These are phyloP conservation scores for Cassiopea andromeda DNA, from an alignment of 30 jellyfish, hydroid and myxozoan species.

Conservation along the genomic window DNA sequence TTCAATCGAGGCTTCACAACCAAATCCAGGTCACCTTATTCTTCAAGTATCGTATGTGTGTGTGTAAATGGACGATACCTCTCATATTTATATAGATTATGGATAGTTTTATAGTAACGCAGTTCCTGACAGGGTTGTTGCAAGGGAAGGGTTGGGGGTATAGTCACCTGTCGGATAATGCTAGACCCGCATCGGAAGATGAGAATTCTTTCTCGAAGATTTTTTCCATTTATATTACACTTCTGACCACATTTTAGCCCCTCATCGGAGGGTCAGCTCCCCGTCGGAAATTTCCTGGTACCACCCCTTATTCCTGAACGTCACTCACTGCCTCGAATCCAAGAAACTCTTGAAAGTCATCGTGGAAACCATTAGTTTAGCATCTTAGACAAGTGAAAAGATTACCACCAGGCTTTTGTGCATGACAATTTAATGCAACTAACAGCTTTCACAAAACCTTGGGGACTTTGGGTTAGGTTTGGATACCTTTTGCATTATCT, in stretches of 20 bases:
- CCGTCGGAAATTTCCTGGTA: too few relatives aligned
- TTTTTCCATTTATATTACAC: too few relatives aligned
- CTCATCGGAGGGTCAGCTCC: too few relatives aligned
- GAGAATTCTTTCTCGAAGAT: too few relatives aligned
- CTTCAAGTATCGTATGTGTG: constrained; percentile 34
- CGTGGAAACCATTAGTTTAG: constrained; percentile 46
- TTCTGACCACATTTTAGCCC: too few relatives aligned
- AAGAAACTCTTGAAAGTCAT: constrained; percentile 36
- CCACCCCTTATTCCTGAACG: too few relatives aligned
- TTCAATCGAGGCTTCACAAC: constrained; percentile 1
- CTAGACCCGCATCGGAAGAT: too few relatives aligned
- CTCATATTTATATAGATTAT: constrained; percentile 46
- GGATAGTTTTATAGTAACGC: constrained; percentile 20
- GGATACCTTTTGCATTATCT: constrained; percentile 55
- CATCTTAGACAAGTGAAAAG: constrained; percentile 36
- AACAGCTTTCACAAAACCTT: constrained; percentile 63
- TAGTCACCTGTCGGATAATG: too few relatives aligned
- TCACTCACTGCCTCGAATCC: constrained; percentile 65
- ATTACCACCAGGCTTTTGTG: constrained; percentile 52
- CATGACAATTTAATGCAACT: constrained; percentile 55
- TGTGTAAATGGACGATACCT: constrained; percentile 14
- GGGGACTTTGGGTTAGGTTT: constrained; percentile 54
- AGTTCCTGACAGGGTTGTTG: constrained; percentile 60
- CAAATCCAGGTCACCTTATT: constrained; percentile 18
- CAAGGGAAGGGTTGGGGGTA: too few relatives aligned